phyloP scores from a whole-genome alignment of 35 echinoderm and acorn worm genomes.

The Antedon bifida region DNA sequence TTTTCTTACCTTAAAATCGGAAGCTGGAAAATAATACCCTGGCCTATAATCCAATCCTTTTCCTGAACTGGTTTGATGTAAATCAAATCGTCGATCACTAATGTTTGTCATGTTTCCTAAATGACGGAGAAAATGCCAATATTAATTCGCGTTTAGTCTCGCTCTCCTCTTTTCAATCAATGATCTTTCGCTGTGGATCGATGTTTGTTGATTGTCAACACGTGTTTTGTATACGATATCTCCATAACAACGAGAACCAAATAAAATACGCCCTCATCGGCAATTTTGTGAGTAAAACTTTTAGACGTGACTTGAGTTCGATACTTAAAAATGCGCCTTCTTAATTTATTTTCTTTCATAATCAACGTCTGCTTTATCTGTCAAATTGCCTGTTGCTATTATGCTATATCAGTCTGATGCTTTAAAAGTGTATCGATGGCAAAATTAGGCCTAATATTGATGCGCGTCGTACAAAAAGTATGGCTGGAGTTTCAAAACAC shows the following conservation, averaged over 20 bases:
- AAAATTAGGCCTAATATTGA: no score
- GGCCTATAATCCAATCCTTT: slow-evolving; percentile 81
- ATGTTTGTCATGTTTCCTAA: not conserved
- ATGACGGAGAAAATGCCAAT: not conserved
- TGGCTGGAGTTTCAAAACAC: no score
- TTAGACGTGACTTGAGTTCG: no score
- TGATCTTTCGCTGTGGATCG: not conserved
- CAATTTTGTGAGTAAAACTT: not conserved
- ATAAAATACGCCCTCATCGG: not conserved
- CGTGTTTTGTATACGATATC: not conserved
- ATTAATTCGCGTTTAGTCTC: not conserved
- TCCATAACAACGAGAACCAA: not conserved
- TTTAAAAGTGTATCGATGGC: no score
- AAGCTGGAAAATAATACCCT: slow-evolving; percentile 90
- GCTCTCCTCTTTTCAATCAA: not conserved
- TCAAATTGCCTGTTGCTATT: no score
- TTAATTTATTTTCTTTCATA: no score
- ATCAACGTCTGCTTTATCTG: no score
- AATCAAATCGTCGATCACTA: slow-evolving; percentile 63
- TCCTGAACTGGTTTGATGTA: slow-evolving; percentile 86
- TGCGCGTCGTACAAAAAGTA: no score
- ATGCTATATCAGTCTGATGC: no score
- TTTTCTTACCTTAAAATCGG: slow-evolving; percentile 98
- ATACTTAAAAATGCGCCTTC: no score
- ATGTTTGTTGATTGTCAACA: not conserved